These are phyloP conservation scores for Styela plicata DNA, from an alignment of 23 tunicate genomes.

Conservation along the genomic window DNA sequence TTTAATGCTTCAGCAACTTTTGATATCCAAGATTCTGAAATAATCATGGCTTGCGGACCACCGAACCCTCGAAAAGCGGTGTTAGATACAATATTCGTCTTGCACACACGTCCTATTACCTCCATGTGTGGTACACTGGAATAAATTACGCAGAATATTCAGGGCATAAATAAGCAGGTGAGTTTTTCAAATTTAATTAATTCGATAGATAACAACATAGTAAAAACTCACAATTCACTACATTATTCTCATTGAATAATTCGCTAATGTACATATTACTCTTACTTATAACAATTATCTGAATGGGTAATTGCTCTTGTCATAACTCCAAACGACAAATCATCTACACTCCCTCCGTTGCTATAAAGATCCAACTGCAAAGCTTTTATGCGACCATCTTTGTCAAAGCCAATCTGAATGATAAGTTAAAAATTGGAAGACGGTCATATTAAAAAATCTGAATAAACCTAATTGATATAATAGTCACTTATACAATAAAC, in stretches of 20 bases:
- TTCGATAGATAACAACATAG: neutral
- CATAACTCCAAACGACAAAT: slow-evolving; percentile 24
- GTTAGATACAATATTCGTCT: slow-evolving; percentile 34
- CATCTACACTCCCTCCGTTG: slow-evolving; percentile 37
- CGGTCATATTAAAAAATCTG: neutral
- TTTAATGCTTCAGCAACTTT: slow-evolving; percentile 18
- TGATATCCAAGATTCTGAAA: slow-evolving; percentile 32
- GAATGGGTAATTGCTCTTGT: neutral
- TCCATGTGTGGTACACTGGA: slow-evolving; percentile 43
- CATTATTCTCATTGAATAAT: too few species aligned
- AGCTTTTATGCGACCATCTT: slow-evolving; percentile 26
- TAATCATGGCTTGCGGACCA: slow-evolving; percentile 24
- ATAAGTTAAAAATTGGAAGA: neutral
- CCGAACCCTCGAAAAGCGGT: slow-evolving; percentile 53
- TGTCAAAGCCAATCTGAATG: slow-evolving; percentile 34
- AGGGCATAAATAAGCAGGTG: neutral
- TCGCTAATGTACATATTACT: neutral
- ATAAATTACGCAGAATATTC: too few species aligned
- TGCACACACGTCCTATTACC: slow-evolving; percentile 31
- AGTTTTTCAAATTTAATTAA: too few species aligned
- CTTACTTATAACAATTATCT: slow-evolving; percentile 41
- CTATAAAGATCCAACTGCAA: slow-evolving; percentile 20
- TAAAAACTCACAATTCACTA: too few species aligned
- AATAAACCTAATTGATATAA: too few species aligned
- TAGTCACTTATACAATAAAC: too few species aligned